phyloP scores from a whole-genome alignment of 2,888 invertebrate species.

The Cactoblastis cactorum region DNA sequence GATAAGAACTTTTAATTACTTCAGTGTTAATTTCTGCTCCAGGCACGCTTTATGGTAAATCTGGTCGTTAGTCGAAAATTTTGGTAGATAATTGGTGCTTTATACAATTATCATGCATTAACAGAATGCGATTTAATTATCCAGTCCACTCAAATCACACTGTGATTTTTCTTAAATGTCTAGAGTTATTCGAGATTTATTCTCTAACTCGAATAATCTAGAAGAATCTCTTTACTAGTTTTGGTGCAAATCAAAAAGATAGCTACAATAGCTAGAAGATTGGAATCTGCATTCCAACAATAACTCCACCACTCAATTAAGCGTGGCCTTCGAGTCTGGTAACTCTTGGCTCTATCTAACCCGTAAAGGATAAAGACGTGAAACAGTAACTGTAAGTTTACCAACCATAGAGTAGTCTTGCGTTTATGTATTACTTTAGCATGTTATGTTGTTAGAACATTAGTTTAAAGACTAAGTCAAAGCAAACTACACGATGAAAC shows the following conservation, averaged over 20 bases:
- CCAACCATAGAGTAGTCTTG: not conserved
- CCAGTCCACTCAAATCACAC: not conserved
- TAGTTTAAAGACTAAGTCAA: slow-evolving; percentile 1
- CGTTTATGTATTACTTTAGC: slow-evolving; percentile 1
- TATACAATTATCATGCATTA: slow-evolving; percentile 25
- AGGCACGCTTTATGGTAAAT: slow-evolving; percentile 33
- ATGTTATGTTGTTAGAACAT: not conserved
- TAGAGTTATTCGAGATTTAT: slow-evolving; percentile 2
- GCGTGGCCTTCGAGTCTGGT: too few relatives aligned
- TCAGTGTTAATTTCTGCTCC: slow-evolving; percentile 39
- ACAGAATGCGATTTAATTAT: not conserved
- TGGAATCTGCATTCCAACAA: too few relatives aligned
- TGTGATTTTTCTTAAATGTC: not conserved
- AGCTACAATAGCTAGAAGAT: too few relatives aligned
- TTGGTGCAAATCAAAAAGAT: too few relatives aligned
- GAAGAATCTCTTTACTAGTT: too few relatives aligned
- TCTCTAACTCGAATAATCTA: too few relatives aligned
- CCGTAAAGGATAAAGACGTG: too few relatives aligned
- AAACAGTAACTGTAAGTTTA: too few relatives aligned
- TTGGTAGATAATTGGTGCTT: slow-evolving; percentile 28
- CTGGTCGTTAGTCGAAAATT: slow-evolving; percentile 32
- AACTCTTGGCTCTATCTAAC: too few relatives aligned
- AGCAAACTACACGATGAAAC: too few relatives aligned
- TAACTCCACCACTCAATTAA: too few relatives aligned
- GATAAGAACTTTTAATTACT: slow-evolving; percentile 42